Base-by-base conservation (phyloP, 2,797 vertebrate genomes). In the Enteromius trimaculatus region DNA sequence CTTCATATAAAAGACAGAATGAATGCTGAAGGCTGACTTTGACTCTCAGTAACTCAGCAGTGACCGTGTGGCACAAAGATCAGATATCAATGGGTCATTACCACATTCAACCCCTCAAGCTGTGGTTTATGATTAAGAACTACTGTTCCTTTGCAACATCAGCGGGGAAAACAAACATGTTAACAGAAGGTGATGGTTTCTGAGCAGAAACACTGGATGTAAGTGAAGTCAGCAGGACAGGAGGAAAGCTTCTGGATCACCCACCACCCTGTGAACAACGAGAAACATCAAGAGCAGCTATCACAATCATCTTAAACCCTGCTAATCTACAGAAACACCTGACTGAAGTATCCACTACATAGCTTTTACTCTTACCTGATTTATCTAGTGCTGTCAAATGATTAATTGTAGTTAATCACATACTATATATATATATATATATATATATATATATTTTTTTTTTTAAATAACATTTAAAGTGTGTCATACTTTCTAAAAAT, bases 201-300 rank as follows among this genome's bases (percentile, higher is more conserved):
- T 84, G 47, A 64, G 78, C 71, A 86, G 82, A 74, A 69, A 78
- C 68, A 60, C 81, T 83, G 77, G 81, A 80, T 69, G 72, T 66
- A 69, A 31, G 66, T 83, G 80, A 85, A 80, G 77, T 75, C 83
- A 83, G 83, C 72, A 83, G 16, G 72, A 85, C 53, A 76, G 31
- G 68, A 87, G 69, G 51, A 82, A 72, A 77, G 77, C 55, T 80
- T 71, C 71, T 51, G 72, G 65, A 74, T 77, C 66, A 8, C 1
- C 17, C 47, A 34, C 1, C 49, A 34, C 19, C 17, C 51, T 75
- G 72, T 23, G 31, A 13, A 37, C 1, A 8, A 75, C 29, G n/a
- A 55, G n/a, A 39, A 8, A 1, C 19, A 55, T 8, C 13, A 53
- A 31, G 16, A 53, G 6, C 29, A 29, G 29, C 29, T 29, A 29